Evolutionary conservation across 2,113 vertebrate species (phyloP).

Genomic region (Rhinolophus ferrumequinum): DNA sequence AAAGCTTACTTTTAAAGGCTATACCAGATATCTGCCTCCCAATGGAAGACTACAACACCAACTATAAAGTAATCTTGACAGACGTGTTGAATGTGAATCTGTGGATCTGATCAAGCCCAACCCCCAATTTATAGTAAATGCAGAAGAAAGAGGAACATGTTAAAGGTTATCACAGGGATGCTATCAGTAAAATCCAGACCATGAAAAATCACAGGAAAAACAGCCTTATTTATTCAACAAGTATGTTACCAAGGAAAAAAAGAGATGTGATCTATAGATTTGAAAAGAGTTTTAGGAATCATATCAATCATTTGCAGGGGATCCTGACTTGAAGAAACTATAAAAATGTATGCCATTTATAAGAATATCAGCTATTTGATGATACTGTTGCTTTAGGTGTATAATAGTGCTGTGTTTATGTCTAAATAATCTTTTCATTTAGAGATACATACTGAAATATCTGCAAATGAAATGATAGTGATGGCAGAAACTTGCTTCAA

Average conservation of each 20-base stretch:
- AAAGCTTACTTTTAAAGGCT: background rate
- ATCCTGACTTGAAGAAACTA: background rate
- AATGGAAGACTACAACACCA: background rate
- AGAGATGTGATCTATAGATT: background rate
- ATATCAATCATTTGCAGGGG: background rate
- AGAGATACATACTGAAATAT: background rate
- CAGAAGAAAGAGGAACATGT: background rate
- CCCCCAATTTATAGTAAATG: background rate
- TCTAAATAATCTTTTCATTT: background rate
- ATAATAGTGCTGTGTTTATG: background rate
- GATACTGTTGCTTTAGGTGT: background rate
- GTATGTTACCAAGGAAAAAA: background rate
- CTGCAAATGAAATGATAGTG: background rate
- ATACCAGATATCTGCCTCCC: background rate
- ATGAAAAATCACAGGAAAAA: background rate
- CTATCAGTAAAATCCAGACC: background rate
- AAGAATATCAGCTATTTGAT: background rate
- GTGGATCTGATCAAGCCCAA: background rate
- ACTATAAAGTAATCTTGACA: background rate
- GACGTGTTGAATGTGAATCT: background rate
- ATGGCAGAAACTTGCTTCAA: background rate
- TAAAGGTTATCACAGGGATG: background rate
- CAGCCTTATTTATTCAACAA: background rate
- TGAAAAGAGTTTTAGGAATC: background rate
- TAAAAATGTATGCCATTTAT: background rate